Evolutionary conservation across 2,797 vertebrate species (phyloP), one percentile per base, ranked within the genome.

Genomic region (Adrianichthys oophorus): DNA sequence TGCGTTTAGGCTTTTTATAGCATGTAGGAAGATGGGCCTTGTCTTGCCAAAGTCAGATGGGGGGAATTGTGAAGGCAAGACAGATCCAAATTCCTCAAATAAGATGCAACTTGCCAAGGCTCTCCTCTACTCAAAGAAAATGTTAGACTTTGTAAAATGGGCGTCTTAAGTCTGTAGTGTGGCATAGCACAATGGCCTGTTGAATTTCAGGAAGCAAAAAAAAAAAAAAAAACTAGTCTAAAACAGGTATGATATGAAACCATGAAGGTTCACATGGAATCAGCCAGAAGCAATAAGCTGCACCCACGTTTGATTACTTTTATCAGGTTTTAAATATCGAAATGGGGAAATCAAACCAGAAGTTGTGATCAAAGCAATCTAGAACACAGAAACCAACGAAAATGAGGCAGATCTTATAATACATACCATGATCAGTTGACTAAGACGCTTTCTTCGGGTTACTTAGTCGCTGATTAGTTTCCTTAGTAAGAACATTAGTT

Each of bases 31-130:
- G 60, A 41, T 43, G 37, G 55, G 62, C 68, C 65, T 17, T 66
- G 55, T 12, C 41, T 43, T 15, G 29, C 15, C 18, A 56, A 53
- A 61, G 17, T 43, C 5, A 61, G 63, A 76, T 43, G 37, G 15
- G 21, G 51, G 61, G 70, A 24, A 57, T 52, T 79, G 72, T 62
- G 55, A 59, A 72, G 42, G 40, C 59, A 64, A 85, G 80, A 75
- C 76, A 62, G 53, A 72, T 78, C 72, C 59, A 69, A 91, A 92
- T 92, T 91, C 91, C 90, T 88, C 41, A 82, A 89, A 93, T 93
- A 75, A 89, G 91, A 88, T 89, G 85, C 78, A 81, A 93, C 92
- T 90, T 83, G 91, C 89, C 71, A 76, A 74, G 70, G 41, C 84
- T 73, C 16, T 56, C 47, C 66, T 66, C 68, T 52, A 75, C 74